These are phyloP conservation scores for Chaenogobius annularis DNA, from an alignment of 2,113 vertebrate species.

Conservation along the genomic window DNA sequence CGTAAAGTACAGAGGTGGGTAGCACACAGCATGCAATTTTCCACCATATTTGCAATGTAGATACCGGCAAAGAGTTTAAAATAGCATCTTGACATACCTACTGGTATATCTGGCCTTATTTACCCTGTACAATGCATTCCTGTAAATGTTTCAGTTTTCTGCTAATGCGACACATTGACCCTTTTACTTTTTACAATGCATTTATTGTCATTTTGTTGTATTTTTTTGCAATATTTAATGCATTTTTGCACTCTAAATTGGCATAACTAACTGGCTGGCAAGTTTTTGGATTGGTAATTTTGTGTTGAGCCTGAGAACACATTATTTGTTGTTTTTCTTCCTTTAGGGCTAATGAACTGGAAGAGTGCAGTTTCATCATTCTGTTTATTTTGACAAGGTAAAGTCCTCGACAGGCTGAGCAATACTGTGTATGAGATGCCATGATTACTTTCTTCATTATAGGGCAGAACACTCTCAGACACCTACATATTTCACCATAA, in stretches of 20 bases:
- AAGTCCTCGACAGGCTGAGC: neutral
- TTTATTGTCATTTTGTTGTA: neutral
- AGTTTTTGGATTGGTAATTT: neutral
- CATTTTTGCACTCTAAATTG: neutral
- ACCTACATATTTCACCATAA: neutral
- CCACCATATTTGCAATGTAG: neutral
- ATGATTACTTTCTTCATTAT: neutral
- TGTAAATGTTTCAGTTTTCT: neutral
- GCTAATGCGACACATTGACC: neutral
- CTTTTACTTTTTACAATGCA: neutral
- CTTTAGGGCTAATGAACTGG: neutral
- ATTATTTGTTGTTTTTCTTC: neutral
- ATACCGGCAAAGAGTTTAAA: neutral
- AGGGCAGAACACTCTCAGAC: neutral
- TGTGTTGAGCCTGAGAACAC: neutral
- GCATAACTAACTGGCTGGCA: neutral
- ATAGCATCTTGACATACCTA: neutral
- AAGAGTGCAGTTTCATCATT: slow-evolving; percentile 5
- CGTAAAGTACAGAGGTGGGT: neutral
- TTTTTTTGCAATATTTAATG: neutral
- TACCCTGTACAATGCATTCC: neutral
- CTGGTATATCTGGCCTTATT: neutral
- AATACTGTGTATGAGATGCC: neutral
- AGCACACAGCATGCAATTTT: neutral
- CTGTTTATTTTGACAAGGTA: slow-evolving; percentile 5